Percentiles rank a stretch among this genome's conserved stretches.
Conservation (phyloP, 2,888 invertebrate genomes). For the Acholoe squamosa region DNA sequence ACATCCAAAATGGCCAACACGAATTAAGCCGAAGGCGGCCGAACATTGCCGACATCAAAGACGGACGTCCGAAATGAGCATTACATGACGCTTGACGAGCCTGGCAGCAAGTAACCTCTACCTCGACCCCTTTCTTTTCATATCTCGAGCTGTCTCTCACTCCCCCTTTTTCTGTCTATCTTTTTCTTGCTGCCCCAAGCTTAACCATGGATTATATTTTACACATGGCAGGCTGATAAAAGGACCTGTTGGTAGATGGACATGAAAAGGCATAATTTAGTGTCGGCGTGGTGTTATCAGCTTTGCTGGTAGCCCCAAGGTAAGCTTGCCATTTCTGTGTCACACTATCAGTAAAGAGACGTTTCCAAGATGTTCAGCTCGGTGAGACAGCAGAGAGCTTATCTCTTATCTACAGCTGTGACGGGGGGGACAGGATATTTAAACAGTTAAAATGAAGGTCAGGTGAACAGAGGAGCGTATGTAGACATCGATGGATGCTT, state of each 20-base stretch:
- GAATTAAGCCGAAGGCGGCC: conserved; percentile 33
- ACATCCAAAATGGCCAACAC: conserved; percentile 37
- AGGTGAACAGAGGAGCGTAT: no score
- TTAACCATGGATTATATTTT: conserved; percentile 47
- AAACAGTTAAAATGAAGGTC: no score
- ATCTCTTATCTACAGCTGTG: no score
- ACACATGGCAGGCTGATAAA: conserved; percentile 44
- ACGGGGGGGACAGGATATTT: neutral
- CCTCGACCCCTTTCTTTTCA: neutral
- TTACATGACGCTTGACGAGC: neutral
- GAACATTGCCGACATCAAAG: conserved; percentile 45
- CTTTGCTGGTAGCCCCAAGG: neutral
- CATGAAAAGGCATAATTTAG: conserved; percentile 45
- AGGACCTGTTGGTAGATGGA: neutral
- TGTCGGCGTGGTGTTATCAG: conserved; percentile 43
- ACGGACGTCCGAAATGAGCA: conserved; percentile 17
- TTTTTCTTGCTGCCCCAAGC: neutral
- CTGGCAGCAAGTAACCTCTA: conserved; percentile 7
- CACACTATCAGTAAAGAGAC: neutral
- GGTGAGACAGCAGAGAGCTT: neutral
- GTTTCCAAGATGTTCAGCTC: neutral
- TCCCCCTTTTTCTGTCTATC: neutral
- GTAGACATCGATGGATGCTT: no score
- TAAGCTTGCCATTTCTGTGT: neutral
- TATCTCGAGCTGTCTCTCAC: neutral